Base-by-base conservation (phyloP, 2,113 vertebrate genomes). In the Panurus biarmicus region DNA sequence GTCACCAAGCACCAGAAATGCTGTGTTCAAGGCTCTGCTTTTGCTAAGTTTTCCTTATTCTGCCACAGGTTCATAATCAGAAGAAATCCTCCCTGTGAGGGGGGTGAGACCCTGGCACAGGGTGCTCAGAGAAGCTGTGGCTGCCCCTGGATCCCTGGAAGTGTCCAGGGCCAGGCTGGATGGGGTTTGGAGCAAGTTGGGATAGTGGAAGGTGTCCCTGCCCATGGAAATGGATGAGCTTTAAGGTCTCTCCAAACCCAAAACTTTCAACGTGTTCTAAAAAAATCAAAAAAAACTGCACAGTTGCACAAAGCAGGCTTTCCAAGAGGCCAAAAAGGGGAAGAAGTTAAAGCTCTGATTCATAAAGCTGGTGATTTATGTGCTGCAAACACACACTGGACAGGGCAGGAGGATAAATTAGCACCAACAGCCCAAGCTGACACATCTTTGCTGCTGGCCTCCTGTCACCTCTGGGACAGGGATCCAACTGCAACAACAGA, bases 141-240 rank as follows among this genome's bases (percentile, higher is more conserved):
- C 44, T 67, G 51, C 3, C 35, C 61, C 61, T 47, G n/a, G 28
- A 53, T 38, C 54, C 36, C 28, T 86, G 54, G 26, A 0, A 77
- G 12, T 29, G 38, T 0, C 73, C 73, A 28, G 53, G 38, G 23
- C 14, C 72, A 53, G 58, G 45, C 0, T 75, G 61, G 44, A 58
- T 0, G 0, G 6, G 5, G 28, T 6, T 51, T 35, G 51, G 61
- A 66, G 21, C 22, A 45, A 0, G 14, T 64, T 61, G 84, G 56
- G 50, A 40, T 0, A 29, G 29, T 13, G 42, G 60, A 4, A 65
- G 23, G 23, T 12, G 50, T 40, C 60, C 24, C 70, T 65, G 58
- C 14, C 57, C n/a, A 24, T n/a, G 10, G 73, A 61, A 4, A 22
- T 20, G 57, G 44, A 65, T 13, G 22, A 73, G 26, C 28, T 65